Evolutionary conservation across 2,113 vertebrate genomes (phyloP).

Genomic region (Vireo altiloquus): DNA sequence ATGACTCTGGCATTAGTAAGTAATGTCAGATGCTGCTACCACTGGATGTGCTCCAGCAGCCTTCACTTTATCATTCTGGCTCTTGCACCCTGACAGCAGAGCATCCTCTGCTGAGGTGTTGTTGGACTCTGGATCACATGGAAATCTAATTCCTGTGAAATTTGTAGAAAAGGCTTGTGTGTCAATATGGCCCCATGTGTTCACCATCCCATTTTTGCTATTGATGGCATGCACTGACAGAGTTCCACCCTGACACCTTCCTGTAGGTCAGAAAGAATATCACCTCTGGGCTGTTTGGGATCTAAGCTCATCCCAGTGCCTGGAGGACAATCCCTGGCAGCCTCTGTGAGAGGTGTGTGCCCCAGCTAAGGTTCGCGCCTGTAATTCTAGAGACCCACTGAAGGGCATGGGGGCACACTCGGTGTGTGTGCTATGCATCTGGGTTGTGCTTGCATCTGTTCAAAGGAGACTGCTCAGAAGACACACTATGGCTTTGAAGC

Average conservation of each 20-base stretch:
- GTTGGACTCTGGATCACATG: background rate
- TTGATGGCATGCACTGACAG: background rate
- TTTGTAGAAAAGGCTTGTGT: background rate
- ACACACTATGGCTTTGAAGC: background rate
- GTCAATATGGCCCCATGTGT: background rate
- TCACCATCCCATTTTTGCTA: background rate
- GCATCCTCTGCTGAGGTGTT: background rate
- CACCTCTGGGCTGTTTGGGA: background rate
- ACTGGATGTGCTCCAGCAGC: background rate
- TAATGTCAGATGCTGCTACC: background rate
- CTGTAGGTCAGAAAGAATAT: background rate
- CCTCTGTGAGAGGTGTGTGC: background rate
- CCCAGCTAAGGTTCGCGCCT: background rate
- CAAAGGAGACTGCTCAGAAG: background rate
- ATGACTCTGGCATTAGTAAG: background rate
- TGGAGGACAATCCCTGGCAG: background rate
- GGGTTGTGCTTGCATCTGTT: background rate
- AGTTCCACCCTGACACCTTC: background rate
- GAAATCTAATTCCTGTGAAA: background rate
- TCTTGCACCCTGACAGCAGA: background rate
- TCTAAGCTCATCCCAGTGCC: background rate
- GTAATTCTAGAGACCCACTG: background rate
- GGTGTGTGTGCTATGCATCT: background rate
- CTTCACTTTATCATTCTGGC: fast-evolving
- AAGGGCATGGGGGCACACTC: background rate